Evolutionary conservation across 2,888 invertebrate genomes (phyloP).

Genomic region (Nomada ferruginata): DNA sequence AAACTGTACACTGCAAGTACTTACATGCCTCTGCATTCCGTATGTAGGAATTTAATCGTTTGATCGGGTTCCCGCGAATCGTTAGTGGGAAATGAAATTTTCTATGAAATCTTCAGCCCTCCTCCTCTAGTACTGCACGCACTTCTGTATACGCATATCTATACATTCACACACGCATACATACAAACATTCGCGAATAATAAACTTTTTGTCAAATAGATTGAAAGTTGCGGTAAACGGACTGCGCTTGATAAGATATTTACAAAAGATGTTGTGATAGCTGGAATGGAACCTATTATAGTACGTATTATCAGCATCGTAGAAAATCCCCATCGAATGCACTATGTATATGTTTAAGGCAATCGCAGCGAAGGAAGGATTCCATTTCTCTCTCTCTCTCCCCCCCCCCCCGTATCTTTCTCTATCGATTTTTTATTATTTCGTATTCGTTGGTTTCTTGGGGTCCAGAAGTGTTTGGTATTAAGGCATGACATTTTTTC

Average conservation of each 20-base stretch:
- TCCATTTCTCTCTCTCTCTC: no score
- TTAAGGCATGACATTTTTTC: no score
- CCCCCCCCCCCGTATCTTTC: background rate
- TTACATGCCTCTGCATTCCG: background rate
- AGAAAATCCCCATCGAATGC: slow-evolving; percentile 27
- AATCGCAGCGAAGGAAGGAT: no score
- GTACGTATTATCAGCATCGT: slow-evolving; percentile 5
- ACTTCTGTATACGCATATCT: background rate
- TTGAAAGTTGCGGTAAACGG: background rate
- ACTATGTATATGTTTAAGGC: background rate
- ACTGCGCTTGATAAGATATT: slow-evolving; percentile 23
- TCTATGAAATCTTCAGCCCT: no score
- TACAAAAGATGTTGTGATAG: slow-evolving; percentile 33
- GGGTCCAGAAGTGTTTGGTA: no score
- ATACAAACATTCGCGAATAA: background rate
- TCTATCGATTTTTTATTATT: no score
- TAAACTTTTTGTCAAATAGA: background rate
- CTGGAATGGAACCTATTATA: background rate
- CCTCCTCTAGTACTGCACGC: no score
- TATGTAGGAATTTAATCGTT: background rate
- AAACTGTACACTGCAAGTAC: slow-evolving; percentile 8
- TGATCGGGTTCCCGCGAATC: slow-evolving; percentile 1
- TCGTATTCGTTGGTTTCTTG: slow-evolving; percentile 2
- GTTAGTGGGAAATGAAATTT: slow-evolving; percentile 1
- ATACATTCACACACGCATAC: background rate